Conservation (phyloP, 2,888 invertebrate genomes). For the Thumatha senex region DNA sequence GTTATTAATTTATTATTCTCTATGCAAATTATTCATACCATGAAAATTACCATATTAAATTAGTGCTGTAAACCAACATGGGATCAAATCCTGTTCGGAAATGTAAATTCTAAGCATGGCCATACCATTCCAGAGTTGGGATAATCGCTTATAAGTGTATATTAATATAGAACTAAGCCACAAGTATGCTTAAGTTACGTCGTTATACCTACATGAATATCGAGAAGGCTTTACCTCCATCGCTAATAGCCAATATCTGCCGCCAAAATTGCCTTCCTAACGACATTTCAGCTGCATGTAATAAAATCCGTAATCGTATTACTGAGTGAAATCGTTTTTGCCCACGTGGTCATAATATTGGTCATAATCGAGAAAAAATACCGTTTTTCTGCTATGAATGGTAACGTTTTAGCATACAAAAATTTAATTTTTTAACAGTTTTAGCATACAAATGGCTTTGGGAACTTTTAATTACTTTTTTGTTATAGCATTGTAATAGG, state of each 20-base stretch:
- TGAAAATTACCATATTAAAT: slow-evolving; percentile 15
- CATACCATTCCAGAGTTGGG: slow-evolving; percentile 24
- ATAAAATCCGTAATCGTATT: slow-evolving; percentile 79
- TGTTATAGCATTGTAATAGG: neutral
- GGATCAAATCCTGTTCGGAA: slow-evolving; percentile 22
- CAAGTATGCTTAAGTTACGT: slow-evolving; percentile 64
- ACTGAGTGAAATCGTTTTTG: slow-evolving; percentile 62
- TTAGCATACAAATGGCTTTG: slow-evolving; percentile 5
- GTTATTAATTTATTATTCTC: neutral
- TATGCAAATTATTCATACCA: neutral
- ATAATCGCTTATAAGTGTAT: slow-evolving; percentile 27
- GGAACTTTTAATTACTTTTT: neutral
- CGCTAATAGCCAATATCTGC: slow-evolving; percentile 82
- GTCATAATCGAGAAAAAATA: slow-evolving; percentile 39
- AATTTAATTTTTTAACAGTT: slow-evolving; percentile 25
- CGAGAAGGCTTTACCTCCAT: slow-evolving; percentile 68
- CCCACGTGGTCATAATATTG: slow-evolving; percentile 54
- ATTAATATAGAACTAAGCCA: slow-evolving; percentile 47
- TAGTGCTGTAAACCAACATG: slow-evolving; percentile 28
- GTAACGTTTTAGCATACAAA: slow-evolving; percentile 25
- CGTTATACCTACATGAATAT: slow-evolving; percentile 68
- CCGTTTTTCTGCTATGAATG: slow-evolving; percentile 11
- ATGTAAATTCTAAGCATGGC: slow-evolving; percentile 22
- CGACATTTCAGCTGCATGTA: slow-evolving; percentile 78
- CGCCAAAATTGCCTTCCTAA: slow-evolving; percentile 80